Conservation (phyloP, 2,113 vertebrate species). For the Chrysemys picta region DNA sequence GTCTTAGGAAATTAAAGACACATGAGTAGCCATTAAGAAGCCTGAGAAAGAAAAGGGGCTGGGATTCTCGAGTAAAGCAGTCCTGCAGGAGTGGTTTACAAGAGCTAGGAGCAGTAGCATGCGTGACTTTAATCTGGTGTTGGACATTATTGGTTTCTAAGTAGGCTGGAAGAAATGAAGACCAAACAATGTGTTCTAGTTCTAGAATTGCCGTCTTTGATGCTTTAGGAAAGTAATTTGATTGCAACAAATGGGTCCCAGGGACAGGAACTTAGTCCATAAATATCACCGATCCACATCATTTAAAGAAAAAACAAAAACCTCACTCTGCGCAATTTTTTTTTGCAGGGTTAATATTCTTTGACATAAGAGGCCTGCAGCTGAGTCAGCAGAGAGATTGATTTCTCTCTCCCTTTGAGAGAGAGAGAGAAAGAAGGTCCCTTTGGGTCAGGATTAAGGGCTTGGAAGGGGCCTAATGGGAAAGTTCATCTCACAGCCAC, state of each 20-base stretch:
- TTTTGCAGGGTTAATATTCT: slow-evolving; percentile 68
- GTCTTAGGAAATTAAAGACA: slow-evolving; percentile 72
- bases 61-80: slow-evolving; percentile 16
- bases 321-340: slow-evolving; percentile 46
- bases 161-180: slow-evolving; percentile 60
- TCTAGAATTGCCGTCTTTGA: slow-evolving; percentile 50
- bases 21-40: slow-evolving; percentile 55
- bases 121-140: slow-evolving; percentile 57
- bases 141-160: slow-evolving; percentile 61
- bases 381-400: slow-evolving; percentile 52
- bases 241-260: slow-evolving; percentile 59
- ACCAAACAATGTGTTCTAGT: slow-evolving; percentile 52
- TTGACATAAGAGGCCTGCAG: slow-evolving; percentile 52
- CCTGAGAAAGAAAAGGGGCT: slow-evolving; percentile 40
- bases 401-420: slow-evolving; percentile 66
- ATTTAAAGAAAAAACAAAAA: slow-evolving; percentile 23
- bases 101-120: slow-evolving; percentile 38
- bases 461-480: slow-evolving; percentile 66
- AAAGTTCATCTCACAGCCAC: slow-evolving; percentile 69
- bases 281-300: slow-evolving; percentile 43
- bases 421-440: slow-evolving; percentile 64
- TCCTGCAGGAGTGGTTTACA: slow-evolving; percentile 58
- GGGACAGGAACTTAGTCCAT: slow-evolving; percentile 57
- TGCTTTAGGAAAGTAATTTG: slow-evolving; percentile 61
- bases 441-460: slow-evolving; percentile 63